Evolutionary conservation across 1,140 invertebrate genomes (phyloP), one percentile per base, ranked within the genome.

Genomic region (Magallana ariakensis): DNA sequence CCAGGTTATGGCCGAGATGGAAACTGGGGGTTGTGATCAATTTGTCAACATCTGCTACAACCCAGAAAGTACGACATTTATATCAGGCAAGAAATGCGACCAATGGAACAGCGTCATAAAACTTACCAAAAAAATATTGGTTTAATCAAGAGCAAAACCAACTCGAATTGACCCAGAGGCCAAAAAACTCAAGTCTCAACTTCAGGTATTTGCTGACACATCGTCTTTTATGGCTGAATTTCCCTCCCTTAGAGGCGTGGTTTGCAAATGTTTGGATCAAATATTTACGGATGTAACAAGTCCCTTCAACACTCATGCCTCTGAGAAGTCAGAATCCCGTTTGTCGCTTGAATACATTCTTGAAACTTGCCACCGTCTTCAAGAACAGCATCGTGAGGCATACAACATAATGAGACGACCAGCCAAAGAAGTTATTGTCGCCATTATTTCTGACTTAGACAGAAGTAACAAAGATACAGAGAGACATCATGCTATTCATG

Each of bases 381-480:
- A 13, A 60, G 10, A 60, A n/a, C 58, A 60, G 13, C 58, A 60
- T 60, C 58, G 11, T n/a, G 58, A 60, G 58, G 58, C 58, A 60
- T 60, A 60, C 58, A 60, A 60, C 58, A 60, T 60, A 60, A 60
- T 60, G 11, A 60, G 58, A n/a, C 10, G 58, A 60, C 58, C 58
- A n/a, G 58, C 58, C 13, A 62, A 19, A 62, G 58, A 62, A 19
- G 58, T 62, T 62, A n/a, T 62, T 62, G 0, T 62, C 15, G 58
- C 58, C 58, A 62, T 62, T 62, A 62, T 62, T 62, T 62, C 58
- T n/a, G 58, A 62, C 58, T 62, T 62, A 16, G 58, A 62, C 58
- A 62, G 58, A 62, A 16, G 58, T 58, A 2, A 58, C 57, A 58
- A 58, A 58, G 57, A 62, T 3, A 62, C 58, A 62, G 58, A 62